These are phyloP conservation scores for Silurus aristotelis DNA, from an alignment of 2,797 vertebrate species.

Conservation along the genomic window DNA sequence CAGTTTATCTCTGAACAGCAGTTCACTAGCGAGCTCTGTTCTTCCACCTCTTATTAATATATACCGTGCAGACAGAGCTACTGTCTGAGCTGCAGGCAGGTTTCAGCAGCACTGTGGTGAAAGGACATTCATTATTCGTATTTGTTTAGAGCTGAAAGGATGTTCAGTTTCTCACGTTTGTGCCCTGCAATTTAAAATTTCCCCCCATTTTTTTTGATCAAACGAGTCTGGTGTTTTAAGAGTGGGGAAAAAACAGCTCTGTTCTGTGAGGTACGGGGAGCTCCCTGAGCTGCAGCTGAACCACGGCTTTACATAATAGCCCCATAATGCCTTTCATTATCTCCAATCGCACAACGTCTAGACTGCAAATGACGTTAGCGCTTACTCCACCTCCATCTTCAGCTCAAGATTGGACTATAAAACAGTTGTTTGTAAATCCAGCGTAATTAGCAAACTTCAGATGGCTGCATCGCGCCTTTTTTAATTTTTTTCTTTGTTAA, in stretches of 20 bases:
- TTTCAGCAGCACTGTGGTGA: too few species aligned
- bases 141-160: neutral
- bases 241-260: slow-evolving; percentile 15
- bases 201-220: neutral
- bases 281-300: slow-evolving; percentile 22
- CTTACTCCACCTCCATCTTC: slow-evolving; percentile 12
- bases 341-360: slow-evolving; percentile 51
- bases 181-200: neutral
- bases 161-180: neutral
- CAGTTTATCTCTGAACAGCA: too few species aligned
- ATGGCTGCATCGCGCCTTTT: slow-evolving; percentile 27
- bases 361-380: slow-evolving; percentile 50
- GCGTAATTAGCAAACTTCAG: slow-evolving; percentile 48
- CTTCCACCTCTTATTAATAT: too few species aligned
- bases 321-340: slow-evolving; percentile 50
- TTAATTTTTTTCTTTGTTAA: slow-evolving; percentile 38
- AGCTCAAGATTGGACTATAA: slow-evolving; percentile 46
- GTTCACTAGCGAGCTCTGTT: too few species aligned
- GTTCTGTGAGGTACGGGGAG: slow-evolving; percentile 13
- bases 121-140: too few species aligned
- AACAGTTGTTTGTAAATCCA: slow-evolving; percentile 48
- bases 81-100: too few species aligned
- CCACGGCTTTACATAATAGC: slow-evolving; percentile 43
- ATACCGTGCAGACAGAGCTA: too few species aligned
- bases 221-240: neutral